A percentile compares a stretch with the other conserved stretches of the same genome.
phyloP scores from a whole-genome alignment of 2,888 invertebrate species.

The Melanchra persicariae region DNA sequence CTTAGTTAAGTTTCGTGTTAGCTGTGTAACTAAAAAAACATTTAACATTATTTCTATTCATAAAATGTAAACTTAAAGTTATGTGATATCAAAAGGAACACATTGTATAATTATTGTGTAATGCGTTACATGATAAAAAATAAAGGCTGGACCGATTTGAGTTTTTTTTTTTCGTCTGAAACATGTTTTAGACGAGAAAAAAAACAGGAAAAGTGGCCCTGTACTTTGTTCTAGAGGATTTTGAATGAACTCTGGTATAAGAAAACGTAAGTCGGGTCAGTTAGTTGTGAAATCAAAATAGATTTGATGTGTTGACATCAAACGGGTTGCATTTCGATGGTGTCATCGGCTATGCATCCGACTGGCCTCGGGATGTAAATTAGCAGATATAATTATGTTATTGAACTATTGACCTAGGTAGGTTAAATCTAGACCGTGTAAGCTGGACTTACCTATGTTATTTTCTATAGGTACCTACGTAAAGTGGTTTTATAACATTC shows the following conservation, averaged over 20 bases:
- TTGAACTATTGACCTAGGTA: constrained; percentile 34
- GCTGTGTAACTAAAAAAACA: too few species aligned
- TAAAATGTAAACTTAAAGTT: too few species aligned
- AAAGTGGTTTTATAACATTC: not conserved
- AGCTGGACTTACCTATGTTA: not conserved
- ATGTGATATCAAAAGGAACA: too few species aligned
- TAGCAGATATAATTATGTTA: constrained; percentile 10
- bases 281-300: not conserved
- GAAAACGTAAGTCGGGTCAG: not conserved
- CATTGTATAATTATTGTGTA: too few species aligned
- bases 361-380: constrained; percentile 35
- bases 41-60: too few species aligned
- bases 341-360: constrained; percentile 28
- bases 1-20: too few species aligned
- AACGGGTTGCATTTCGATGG: constrained; percentile 11
- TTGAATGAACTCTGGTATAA: not conserved
- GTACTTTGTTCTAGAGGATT: not conserved
- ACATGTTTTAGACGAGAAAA: not conserved
- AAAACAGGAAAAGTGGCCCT: too few species aligned
- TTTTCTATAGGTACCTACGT: too few species aligned
- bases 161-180: too few species aligned
- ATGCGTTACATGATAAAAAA: too few species aligned
- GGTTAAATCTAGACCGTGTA: not conserved
- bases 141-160: too few species aligned
- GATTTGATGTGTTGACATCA: constrained; percentile 7